These are phyloP conservation scores for Holothuria scabra DNA, from an alignment of 53 echinoderm and acorn worm species.

Conservation along the genomic window DNA sequence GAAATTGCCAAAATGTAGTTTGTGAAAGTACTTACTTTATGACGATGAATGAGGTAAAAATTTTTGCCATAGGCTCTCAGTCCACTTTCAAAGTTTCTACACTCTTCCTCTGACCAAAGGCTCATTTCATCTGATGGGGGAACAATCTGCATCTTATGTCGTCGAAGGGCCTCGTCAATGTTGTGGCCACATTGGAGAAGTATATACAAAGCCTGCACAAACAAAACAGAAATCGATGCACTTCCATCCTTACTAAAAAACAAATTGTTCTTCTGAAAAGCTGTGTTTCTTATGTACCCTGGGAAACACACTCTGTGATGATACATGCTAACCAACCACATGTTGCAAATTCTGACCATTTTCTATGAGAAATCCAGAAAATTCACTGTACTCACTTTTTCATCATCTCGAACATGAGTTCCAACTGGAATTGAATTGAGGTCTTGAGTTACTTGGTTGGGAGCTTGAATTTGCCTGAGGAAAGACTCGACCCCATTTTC, in stretches of 20 bases:
- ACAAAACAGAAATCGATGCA: neutral
- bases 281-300: too few relatives aligned
- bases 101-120: slow-evolving; percentile 98
- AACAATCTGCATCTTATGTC: slow-evolving; percentile 93
- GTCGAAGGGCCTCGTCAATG: slow-evolving; percentile 87
- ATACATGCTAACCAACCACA: too few relatives aligned
- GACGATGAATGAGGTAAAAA: slow-evolving; percentile 92
- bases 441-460: slow-evolving; percentile 62
- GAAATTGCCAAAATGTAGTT: too few relatives aligned
- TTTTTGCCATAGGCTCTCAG: slow-evolving; percentile 94
- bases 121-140: slow-evolving; percentile 99
- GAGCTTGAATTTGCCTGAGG: slow-evolving; percentile 76
- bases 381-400: slow-evolving; percentile 66
- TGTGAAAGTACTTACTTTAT: slow-evolving; percentile 79
- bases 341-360: too few relatives aligned
- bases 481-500: slow-evolving; percentile 69
- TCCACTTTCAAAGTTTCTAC: slow-evolving; percentile 97
- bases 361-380: too few relatives aligned
- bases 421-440: slow-evolving; percentile 72
- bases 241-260: too few relatives aligned
- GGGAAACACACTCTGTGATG: too few relatives aligned
- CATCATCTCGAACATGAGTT: slow-evolving; percentile 84
- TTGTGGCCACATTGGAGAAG: slow-evolving; percentile 96
- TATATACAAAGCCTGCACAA: slow-evolving; percentile 78
- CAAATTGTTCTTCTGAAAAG: too few relatives aligned